phyloP scores from a whole-genome alignment of 2,113 vertebrate species.

The Alosa alosa region DNA sequence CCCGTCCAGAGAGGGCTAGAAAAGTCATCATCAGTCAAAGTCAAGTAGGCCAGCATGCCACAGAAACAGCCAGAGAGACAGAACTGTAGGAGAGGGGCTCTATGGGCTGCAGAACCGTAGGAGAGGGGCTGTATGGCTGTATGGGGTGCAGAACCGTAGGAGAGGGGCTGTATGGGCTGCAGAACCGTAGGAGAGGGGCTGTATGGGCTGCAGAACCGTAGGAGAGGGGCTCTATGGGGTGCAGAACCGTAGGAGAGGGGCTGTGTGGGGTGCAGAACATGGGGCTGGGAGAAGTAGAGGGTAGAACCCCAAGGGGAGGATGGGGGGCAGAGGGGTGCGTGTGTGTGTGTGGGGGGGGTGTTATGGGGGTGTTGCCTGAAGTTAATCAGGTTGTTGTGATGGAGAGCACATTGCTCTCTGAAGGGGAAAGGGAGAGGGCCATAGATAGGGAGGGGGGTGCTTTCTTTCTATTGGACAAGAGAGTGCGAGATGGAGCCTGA shows the following conservation, averaged over 20 bases:
- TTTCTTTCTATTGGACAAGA: neutral
- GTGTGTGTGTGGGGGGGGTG: neutral
- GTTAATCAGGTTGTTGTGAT: neutral
- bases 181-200: too few relatives aligned
- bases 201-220: too few relatives aligned
- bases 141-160: too few relatives aligned
- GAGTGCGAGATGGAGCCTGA: neutral
- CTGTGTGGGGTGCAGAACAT: neutral
- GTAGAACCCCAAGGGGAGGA: slow-evolving; percentile 32
- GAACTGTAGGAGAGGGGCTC: neutral
- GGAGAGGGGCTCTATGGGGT: neutral
- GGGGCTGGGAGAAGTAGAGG: neutral
- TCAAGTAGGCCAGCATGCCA: neutral
- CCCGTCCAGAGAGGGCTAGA: neutral
- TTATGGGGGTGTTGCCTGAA: neutral
- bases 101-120: too few relatives aligned
- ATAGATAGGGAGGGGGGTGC: too few relatives aligned
- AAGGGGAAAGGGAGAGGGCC: neutral
- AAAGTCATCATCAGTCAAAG: neutral
- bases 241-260: neutral
- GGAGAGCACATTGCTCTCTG: neutral
- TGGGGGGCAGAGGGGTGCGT: slow-evolving; percentile 19
- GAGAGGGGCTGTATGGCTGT: too few relatives aligned
- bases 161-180: too few relatives aligned
- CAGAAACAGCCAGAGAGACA: neutral